A percentile compares a stretch with the other conserved stretches of the same genome.
Conservation (phyloP, 2,113 vertebrate species). For the Gambusia affinis region DNA sequence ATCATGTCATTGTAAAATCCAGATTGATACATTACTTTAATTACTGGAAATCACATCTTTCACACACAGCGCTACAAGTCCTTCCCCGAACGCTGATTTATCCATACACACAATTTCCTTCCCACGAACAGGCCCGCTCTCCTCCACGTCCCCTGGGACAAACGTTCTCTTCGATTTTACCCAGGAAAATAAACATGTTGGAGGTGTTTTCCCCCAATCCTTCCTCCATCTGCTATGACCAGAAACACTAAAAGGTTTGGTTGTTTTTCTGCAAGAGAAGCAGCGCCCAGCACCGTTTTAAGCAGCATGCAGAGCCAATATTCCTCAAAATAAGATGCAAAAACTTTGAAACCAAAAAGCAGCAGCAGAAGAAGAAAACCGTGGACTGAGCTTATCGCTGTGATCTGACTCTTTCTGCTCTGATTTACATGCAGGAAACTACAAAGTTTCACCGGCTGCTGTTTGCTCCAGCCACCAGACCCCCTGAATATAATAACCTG, state of each 20-base stretch:
- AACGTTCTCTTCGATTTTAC: constrained; percentile 32
- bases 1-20: constrained; percentile 7
- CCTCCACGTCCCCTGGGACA: constrained; percentile 18
- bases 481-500: neutral
- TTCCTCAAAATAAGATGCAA: constrained; percentile 23
- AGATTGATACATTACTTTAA: constrained; percentile 30
- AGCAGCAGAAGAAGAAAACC: neutral
- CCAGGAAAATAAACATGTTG: constrained; percentile 26
- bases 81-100: constrained; percentile 18
- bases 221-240: constrained; percentile 52
- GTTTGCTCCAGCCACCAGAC: neutral
- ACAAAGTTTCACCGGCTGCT: no score
- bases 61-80: constrained; percentile 17
- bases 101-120: constrained; percentile 28
- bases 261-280: constrained; percentile 23
- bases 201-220: neutral
- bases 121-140: constrained; percentile 18
- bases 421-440: neutral
- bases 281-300: neutral
- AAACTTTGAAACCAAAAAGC: neutral
- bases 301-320: constrained; percentile 4
- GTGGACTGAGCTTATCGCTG: neutral
- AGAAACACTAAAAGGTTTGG: constrained; percentile 32
- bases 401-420: neutral
- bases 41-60: constrained; percentile 32